Conservation (phyloP, 2,888 invertebrate species). For the Pachycephus smyrnensis region DNA sequence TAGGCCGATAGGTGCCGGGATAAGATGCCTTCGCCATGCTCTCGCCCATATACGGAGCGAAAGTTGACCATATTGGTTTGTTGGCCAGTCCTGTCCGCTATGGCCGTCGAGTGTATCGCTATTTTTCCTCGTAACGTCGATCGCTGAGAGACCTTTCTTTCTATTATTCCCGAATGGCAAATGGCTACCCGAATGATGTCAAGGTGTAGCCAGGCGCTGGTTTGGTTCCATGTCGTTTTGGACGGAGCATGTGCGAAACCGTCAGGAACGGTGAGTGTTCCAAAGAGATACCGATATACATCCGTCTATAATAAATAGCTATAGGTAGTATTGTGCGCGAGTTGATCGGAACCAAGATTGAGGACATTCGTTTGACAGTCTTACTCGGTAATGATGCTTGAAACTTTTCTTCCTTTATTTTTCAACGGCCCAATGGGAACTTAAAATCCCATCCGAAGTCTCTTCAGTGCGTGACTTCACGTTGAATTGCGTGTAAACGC, state of each 20-base stretch:
- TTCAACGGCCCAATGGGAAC: background rate
- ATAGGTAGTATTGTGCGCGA: background rate
- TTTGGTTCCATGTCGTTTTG: background rate
- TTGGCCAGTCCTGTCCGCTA: conserved; percentile 19
- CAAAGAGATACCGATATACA: background rate
- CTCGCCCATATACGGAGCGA: conserved; percentile 66
- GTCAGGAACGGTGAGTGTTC: conserved; percentile 5
- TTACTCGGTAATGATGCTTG: background rate
- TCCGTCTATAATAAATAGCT: background rate
- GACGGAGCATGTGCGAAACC: background rate
- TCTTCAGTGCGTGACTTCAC: background rate
- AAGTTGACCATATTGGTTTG: conserved; percentile 58
- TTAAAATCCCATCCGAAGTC: background rate
- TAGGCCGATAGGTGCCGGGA: conserved; percentile 9
- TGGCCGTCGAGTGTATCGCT: conserved; percentile 1
- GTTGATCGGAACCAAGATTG: background rate
- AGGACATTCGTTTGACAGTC: background rate
- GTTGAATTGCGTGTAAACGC: background rate
- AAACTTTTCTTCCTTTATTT: background rate
- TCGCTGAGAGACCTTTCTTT: conserved; percentile 3
- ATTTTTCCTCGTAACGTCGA: conserved; percentile 5
- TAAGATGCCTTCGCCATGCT: conserved; percentile 30
- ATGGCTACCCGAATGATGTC: background rate
- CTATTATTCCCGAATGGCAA: conserved; percentile 4
- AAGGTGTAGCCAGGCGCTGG: background rate